These are phyloP conservation scores for Pentamera pediparva DNA, from an alignment of 53 echinoderm and acorn worm genomes.

Conservation along the genomic window DNA sequence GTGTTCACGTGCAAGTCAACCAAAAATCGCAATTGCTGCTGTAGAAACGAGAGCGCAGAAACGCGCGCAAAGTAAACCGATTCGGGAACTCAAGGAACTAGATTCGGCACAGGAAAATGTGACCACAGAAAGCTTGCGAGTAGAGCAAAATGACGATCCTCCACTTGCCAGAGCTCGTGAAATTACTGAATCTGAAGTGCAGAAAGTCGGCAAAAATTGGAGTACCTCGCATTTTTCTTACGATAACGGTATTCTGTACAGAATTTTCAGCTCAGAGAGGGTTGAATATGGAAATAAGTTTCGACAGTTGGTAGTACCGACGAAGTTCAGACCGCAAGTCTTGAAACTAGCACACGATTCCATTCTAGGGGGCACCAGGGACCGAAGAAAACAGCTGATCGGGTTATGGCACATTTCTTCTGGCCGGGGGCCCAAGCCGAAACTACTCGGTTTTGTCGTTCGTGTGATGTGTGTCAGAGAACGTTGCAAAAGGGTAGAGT, in stretches of 20 bases:
- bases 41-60: constrained; percentile 34
- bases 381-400: constrained; percentile 47
- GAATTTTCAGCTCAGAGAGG: constrained; percentile 1
- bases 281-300: constrained; percentile 8
- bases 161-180: not conserved
- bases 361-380: constrained; percentile 52
- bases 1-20: no score
- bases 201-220: not conserved
- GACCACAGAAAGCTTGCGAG: not conserved
- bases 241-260: not conserved
- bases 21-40: no score
- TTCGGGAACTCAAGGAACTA: constrained; percentile 15
- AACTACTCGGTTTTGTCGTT: constrained; percentile 37
- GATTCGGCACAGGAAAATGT: not conserved
- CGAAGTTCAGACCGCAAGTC: constrained; percentile 34
- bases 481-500: constrained; percentile 47
- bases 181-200: not conserved
- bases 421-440: constrained; percentile 50
- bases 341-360: constrained; percentile 53
- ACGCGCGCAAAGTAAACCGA: constrained; percentile 11
- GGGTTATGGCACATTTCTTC: constrained; percentile 38
- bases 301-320: constrained; percentile 34
- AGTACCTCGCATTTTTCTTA: not conserved
- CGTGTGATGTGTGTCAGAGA: no score
- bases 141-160: constrained; percentile 17